A percentile compares a stretch with the other conserved stretches of the same genome.
phyloP scores from a whole-genome alignment of 2,797 vertebrate genomes.

The Poeciliopsis infans region DNA sequence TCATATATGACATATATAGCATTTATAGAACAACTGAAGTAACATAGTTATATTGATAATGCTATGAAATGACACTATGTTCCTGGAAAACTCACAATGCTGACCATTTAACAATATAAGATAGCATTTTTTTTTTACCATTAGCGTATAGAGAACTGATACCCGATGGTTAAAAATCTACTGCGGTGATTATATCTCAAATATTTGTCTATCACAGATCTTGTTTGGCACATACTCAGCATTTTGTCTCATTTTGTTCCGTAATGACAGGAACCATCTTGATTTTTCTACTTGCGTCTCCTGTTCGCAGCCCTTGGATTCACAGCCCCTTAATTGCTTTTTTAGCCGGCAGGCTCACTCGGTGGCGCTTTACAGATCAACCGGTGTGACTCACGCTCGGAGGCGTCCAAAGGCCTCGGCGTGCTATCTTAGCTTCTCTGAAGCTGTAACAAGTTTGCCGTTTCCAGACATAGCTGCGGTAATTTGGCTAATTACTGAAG shows the following conservation, averaged over 20 bases:
- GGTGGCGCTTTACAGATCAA: background rate
- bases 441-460: background rate
- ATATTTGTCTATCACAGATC: background rate
- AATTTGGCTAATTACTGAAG: slow-evolving; percentile 4
- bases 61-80: too few relatives aligned
- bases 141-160: background rate
- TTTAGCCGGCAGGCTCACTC: slow-evolving; percentile 18
- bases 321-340: slow-evolving; percentile 8
- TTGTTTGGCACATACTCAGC: background rate
- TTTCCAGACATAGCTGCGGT: background rate
- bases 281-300: slow-evolving; percentile 2
- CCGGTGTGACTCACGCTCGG: slow-evolving; percentile 13
- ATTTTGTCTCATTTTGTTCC: background rate
- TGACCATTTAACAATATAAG: too few relatives aligned
- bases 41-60: too few relatives aligned
- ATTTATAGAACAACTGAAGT: too few relatives aligned
- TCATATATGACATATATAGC: too few relatives aligned
- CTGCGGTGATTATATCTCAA: background rate
- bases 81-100: too few relatives aligned
- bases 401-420: background rate
- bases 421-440: background rate
- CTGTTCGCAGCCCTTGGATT: slow-evolving; percentile 16
- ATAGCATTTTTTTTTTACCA: background rate
- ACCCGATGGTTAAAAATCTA: background rate
- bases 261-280: background rate